Percentiles rank a stretch among this genome's conserved stretches.
phyloP scores from a whole-genome alignment of 2,797 vertebrate species.

The Brachyrhaphis roseni region DNA sequence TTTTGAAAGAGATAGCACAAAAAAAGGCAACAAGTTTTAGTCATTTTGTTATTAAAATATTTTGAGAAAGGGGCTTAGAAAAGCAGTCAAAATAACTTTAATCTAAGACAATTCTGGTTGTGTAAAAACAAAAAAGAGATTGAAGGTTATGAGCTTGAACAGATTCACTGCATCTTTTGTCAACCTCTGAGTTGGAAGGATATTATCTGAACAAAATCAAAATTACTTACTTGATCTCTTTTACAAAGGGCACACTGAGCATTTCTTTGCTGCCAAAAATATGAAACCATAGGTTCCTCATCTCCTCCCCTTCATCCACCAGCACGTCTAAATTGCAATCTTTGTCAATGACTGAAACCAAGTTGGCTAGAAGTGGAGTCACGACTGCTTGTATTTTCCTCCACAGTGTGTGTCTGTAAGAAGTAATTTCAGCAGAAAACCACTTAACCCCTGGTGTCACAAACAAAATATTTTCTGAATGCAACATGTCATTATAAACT shows the following conservation, averaged over 20 bases:
- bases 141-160: not conserved
- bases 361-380: slow-evolving; percentile 81
- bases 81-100: not conserved
- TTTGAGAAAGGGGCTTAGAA: not conserved
- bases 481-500: not conserved
- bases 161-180: not conserved
- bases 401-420: slow-evolving; percentile 50
- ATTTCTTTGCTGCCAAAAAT: slow-evolving; percentile 47
- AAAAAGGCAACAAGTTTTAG: not conserved
- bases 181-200: not conserved
- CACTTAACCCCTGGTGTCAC: not conserved
- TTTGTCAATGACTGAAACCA: slow-evolving; percentile 81
- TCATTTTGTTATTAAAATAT: not conserved
- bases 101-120: not conserved
- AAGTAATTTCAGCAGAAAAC: slow-evolving; percentile 11
- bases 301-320: slow-evolving; percentile 10
- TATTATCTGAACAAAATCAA: not conserved
- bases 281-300: slow-evolving; percentile 44
- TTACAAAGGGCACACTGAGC: slow-evolving; percentile 33
- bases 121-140: not conserved
- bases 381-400: slow-evolving; percentile 57
- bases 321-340: slow-evolving; percentile 81
- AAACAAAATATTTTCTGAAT: not conserved
- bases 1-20: not conserved
- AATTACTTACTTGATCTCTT: slow-evolving; percentile 40